phyloP scores from a whole-genome alignment of 2,797 vertebrate genomes.

The Poeciliopsis gracilis region DNA sequence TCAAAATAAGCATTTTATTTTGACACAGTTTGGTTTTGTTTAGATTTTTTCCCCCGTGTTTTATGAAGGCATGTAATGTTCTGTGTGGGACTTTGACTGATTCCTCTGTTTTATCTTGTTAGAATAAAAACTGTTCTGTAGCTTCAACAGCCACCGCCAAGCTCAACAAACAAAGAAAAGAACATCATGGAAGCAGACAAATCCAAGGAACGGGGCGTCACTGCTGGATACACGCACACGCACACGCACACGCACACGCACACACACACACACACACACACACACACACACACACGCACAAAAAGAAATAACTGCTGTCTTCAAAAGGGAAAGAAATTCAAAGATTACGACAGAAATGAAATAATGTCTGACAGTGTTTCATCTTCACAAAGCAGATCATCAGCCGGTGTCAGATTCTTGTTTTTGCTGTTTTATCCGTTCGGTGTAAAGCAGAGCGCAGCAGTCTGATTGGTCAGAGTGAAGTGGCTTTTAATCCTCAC shows the following conservation, averaged over 20 bases:
- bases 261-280: not conserved
- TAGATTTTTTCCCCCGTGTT: not conserved
- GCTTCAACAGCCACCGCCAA: conserved; percentile 21
- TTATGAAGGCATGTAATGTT: not conserved
- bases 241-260: too few species aligned
- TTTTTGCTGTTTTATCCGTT: conserved; percentile 41
- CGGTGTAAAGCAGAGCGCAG: conserved; percentile 30
- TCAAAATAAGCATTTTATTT: not conserved
- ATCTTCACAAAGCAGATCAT: conserved; percentile 30
- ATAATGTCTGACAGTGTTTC: conserved; percentile 37
- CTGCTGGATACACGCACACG: conserved; percentile 3
- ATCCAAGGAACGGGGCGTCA: conserved; percentile 22
- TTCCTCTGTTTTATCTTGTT: conserved; percentile 17
- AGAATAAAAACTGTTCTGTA: conserved; percentile 6
- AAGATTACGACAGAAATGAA: conserved; percentile 44
- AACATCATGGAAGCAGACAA: conserved; percentile 23
- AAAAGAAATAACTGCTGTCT: conserved; percentile 32
- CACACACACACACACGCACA: not conserved
- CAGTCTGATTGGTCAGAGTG: conserved; percentile 43
- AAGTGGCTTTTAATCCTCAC: conserved; percentile 40
- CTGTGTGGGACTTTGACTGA: conserved; percentile 13
- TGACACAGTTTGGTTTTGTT: not conserved
- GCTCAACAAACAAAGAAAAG: conserved; percentile 32
- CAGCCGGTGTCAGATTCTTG: conserved; percentile 38
- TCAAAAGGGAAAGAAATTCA: conserved; percentile 34